Evolutionary conservation across 2,888 invertebrate species (phyloP), one percentile per base, ranked within the genome.

Genomic region (Chaitophorus viminalis): DNA sequence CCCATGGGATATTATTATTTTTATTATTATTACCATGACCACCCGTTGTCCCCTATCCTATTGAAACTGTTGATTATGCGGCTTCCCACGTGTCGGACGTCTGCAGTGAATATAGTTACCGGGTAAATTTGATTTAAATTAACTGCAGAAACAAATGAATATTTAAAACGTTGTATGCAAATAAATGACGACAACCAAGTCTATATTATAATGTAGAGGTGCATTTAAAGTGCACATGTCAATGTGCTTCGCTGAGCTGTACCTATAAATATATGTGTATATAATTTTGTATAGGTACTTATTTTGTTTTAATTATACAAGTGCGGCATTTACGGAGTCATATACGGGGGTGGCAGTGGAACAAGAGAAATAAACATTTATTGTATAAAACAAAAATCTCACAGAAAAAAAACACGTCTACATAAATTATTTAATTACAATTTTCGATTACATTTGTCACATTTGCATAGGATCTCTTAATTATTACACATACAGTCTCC

Each of bases 81-180:
- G 75, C 31, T 39, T 77, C 76, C 84, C 76, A 77, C 84, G 76
- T 77, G 84, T 17, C 21, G 39, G 60, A n/a, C 36, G 78, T 60
- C 65, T 39, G 21, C 21, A 29, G 81, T 46, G 46, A 25, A 46
- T 33, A 33, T 14, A 76, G 46, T 46, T 33, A 70, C 86, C 86
- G 78, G 70, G 70, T 78, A 72, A 78, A 86, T 86, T 86, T 70
- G 86, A 86, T 86, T 86, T 86, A 54, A 77, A 86, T 86, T 86
- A 86, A 86, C 86, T 70, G 78, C 86, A 29, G 78, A 78, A 78
- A 86, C 86, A 78, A 86, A 86, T 78, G 86, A 86, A 86, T 86
- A 86, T 86, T 86, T 86, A 86, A 86, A 83, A 83, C 83, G 74
- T 60, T 60, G 54, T 83, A 83, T 75, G 83, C 83, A 83, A 83